Evolutionary conservation across 2,888 invertebrate genomes (phyloP).

Genomic region (Megamerina dolium): DNA sequence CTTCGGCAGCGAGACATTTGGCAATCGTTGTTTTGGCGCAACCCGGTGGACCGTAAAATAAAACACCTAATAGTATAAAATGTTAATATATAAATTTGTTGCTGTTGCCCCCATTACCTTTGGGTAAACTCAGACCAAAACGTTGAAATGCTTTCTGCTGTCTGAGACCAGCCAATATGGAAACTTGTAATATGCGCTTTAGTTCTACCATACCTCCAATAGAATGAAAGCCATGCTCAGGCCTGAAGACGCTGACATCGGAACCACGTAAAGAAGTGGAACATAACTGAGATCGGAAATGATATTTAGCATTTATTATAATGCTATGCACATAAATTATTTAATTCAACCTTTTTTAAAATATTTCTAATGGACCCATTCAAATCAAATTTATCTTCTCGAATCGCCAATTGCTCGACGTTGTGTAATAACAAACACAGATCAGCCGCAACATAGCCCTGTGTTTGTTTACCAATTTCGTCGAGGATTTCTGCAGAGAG

Average conservation of each 20-base stretch:
- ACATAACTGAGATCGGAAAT: slow-evolving; percentile 23
- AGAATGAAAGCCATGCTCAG: slow-evolving; percentile 48
- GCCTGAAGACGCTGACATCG: slow-evolving; percentile 46
- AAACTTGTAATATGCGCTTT: slow-evolving; percentile 52
- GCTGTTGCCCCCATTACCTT: slow-evolving; percentile 38
- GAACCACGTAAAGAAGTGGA: slow-evolving; percentile 50
- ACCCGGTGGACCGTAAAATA: slow-evolving; percentile 61
- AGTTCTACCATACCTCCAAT: slow-evolving; percentile 55
- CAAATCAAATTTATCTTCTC: slow-evolving; percentile 3
- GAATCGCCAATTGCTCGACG: not conserved
- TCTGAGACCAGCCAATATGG: slow-evolving; percentile 55
- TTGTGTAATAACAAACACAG: slow-evolving; percentile 30
- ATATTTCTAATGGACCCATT: not conserved
- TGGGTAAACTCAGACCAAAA: slow-evolving; percentile 55
- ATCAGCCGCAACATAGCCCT: slow-evolving; percentile 57
- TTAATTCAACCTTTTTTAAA: slow-evolving; percentile 6
- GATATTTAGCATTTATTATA: too few species aligned
- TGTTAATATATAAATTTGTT: not conserved
- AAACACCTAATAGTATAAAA: slow-evolving; percentile 47
- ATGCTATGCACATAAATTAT: not conserved
- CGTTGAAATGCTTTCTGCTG: slow-evolving; percentile 53
- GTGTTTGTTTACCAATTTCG: slow-evolving; percentile 49
- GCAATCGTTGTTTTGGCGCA: slow-evolving; percentile 62
- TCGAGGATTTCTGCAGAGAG: slow-evolving; percentile 29
- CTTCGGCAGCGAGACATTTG: slow-evolving; percentile 54